Evolutionary conservation across 2,888 invertebrate genomes (phyloP).

Genomic region (Tortricodes alternella): DNA sequence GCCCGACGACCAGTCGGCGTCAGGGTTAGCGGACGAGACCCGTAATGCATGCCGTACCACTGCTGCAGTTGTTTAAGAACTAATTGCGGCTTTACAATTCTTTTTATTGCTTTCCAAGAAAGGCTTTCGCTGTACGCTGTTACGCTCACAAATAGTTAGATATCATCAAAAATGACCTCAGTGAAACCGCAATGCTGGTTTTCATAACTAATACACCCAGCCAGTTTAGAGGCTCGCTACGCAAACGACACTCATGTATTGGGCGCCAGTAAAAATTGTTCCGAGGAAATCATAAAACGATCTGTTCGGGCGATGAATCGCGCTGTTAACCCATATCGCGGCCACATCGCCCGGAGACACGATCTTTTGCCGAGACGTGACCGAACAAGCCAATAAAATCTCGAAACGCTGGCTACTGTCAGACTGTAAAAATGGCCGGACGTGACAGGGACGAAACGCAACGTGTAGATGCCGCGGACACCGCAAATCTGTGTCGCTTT

Average conservation of each 20-base stretch:
- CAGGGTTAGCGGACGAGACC: constrained; percentile 56
- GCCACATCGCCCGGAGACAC: constrained; percentile 57
- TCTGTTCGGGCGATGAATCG: constrained; percentile 65
- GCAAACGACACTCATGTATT: constrained; percentile 36
- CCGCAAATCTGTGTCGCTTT: constrained; percentile 5
- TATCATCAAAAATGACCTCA: too few species aligned
- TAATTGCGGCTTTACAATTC: constrained; percentile 13
- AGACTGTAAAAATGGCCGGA: constrained; percentile 63
- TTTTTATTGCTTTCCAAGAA: constrained; percentile 5
- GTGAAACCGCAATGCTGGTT: constrained; percentile 7
- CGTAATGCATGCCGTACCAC: constrained; percentile 59
- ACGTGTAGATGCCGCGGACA: background rate
- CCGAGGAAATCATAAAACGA: constrained; percentile 68
- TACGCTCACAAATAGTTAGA: too few species aligned
- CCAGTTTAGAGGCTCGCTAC: constrained; percentile 35
- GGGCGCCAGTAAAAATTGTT: constrained; percentile 52
- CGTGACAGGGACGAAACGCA: constrained; percentile 51
- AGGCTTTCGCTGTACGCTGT: too few species aligned
- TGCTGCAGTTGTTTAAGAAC: constrained; percentile 33
- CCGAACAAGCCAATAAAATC: constrained; percentile 72
- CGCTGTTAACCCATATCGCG: constrained; percentile 66
- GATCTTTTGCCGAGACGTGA: constrained; percentile 72
- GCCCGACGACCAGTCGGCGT: constrained; percentile 60
- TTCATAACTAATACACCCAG: constrained; percentile 5
- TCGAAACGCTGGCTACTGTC: constrained; percentile 53